These are phyloP conservation scores for Sebastes ruberrimus DNA, from an alignment of 2,797 vertebrate genomes.

Conservation along the genomic window DNA sequence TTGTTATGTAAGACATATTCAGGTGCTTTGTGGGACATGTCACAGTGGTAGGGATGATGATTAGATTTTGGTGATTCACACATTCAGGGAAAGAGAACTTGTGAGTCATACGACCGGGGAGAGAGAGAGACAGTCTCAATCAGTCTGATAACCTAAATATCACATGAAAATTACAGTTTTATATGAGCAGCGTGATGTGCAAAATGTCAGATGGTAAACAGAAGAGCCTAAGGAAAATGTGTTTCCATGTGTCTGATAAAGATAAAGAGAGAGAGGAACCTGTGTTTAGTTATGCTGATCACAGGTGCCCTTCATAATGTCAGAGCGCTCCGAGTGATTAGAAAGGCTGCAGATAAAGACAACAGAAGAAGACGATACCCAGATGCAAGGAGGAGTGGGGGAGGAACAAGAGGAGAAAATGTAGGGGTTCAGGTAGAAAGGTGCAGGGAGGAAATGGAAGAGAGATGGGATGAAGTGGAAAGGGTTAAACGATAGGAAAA, in stretches of 20 bases:
- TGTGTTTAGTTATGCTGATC: constrained; percentile 53
- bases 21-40: background rate
- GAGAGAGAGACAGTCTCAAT: background rate
- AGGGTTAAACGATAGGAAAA: background rate
- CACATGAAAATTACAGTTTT: background rate
- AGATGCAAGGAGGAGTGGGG: background rate
- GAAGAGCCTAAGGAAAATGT: background rate
- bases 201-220: constrained; percentile 26
- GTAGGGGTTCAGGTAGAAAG: background rate
- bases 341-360: constrained; percentile 34
- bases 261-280: constrained; percentile 13
- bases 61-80: background rate
- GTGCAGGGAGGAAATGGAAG: background rate
- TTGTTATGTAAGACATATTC: background rate
- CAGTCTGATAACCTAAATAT: background rate
- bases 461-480: background rate
- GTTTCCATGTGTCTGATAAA: background rate
- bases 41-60: background rate
- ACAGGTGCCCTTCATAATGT: constrained; percentile 58
- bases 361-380: constrained; percentile 6
- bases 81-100: background rate
- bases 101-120: background rate
- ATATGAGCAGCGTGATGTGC: background rate
- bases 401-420: background rate
- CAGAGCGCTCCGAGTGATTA: constrained; percentile 43